Base-by-base conservation (phyloP, 2,888 invertebrate genomes). In the Adelphocoris suturalis region DNA sequence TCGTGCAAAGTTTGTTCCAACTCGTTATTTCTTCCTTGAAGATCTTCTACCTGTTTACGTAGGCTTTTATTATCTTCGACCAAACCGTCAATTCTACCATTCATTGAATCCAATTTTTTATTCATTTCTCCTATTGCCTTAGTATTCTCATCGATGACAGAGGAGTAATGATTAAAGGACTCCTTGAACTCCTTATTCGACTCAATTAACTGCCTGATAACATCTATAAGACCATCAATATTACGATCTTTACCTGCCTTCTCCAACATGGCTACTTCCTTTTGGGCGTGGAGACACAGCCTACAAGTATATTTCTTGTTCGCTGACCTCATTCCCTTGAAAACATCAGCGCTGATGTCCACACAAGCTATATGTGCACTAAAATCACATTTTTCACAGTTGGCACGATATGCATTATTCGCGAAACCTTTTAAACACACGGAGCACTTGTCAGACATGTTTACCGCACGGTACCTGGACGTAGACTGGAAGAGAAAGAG, bases 341-440 rank as follows among this genome's bases (percentile, higher is more conserved):
- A 48, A 48, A 12, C 12, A 11, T 48, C 48, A 48, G 7, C 12
- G 48, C 48, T 48, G 48, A 48, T 48, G 48, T 48, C 12, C 48
- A 48, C 68, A 68, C 68, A 68, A 7, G 11, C 7, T 11, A 68
- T 19, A 68, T 68, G 68, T 7, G 19, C 27, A 23, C 7, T 23
- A 68, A 68, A 19, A 7, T 9, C 11, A 23, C 68, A 68, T 9
- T n/a, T 19, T 68, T 7, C n/a, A 68, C 68, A 68, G 68, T 68
- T 68, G n/a, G 16, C 68, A 68, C 68, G 68, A 68, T 68, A 68
- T 23, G 68, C 68, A 23, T 68, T 68, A 16, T 68, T 68, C 27
- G 68, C 68, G 16, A 68, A 68, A n/a, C 68, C 68, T n/a, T 19
- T n/a, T 16, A 19, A 19, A 23, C 68, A 68, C 27, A 68, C n/a